Evolutionary conservation across 2,797 vertebrate genomes (phyloP).

Genomic region (Lagorchestes hirsutus): DNA sequence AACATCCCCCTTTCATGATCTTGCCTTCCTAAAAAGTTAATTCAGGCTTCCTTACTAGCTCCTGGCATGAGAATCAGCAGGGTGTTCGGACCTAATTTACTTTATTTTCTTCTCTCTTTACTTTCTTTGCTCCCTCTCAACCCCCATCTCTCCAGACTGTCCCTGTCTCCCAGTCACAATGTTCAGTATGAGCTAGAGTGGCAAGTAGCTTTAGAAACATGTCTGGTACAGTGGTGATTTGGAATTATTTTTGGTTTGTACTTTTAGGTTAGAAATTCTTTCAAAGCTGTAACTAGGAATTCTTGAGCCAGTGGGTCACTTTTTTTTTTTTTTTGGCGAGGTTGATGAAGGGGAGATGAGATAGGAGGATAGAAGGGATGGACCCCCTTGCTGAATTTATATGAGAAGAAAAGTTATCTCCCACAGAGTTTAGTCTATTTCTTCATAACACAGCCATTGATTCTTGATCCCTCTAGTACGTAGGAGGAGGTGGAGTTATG

Average conservation of each 20-base stretch:
- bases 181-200: conserved; percentile 27
- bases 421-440: not conserved
- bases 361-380: not conserved
- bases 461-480: not conserved
- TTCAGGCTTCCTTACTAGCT: conserved; percentile 47
- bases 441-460: not conserved
- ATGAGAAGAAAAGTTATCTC: not conserved
- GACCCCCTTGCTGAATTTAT: not conserved
- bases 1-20: conserved; percentile 67
- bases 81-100: conserved; percentile 30
- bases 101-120: conserved; percentile 56
- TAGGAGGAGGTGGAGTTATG: not conserved
- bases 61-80: conserved; percentile 66
- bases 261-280: conserved; percentile 35
- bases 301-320: not conserved
- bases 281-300: not conserved
- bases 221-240: conserved; percentile 54
- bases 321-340: not conserved
- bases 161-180: not conserved
- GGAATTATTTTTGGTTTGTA: conserved; percentile 30
- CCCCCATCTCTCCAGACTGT: conserved; percentile 35
- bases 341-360: not conserved
- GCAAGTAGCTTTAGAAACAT: conserved; percentile 59
- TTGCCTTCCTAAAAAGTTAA: conserved; percentile 60
- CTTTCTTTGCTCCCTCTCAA: not conserved